phyloP scores from a whole-genome alignment of 2,797 vertebrate genomes.

The Tachyglossus aculeatus region DNA sequence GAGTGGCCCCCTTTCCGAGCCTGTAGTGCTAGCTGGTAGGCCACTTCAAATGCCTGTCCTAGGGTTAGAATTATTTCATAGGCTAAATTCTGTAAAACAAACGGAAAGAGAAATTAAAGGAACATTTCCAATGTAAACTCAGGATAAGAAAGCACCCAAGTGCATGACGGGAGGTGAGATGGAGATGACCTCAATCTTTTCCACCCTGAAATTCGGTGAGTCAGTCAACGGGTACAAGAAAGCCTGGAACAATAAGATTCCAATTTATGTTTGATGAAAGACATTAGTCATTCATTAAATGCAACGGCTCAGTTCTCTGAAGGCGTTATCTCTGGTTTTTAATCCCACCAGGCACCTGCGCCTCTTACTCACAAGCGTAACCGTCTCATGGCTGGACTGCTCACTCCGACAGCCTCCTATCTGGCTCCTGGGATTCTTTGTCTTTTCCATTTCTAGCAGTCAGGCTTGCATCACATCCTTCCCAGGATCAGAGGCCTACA shows the following conservation, averaged over 20 bases:
- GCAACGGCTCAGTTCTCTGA: no score
- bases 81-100: slow-evolving; percentile 89
- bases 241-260: background rate
- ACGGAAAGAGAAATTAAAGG: slow-evolving; percentile 13
- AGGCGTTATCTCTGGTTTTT: no score
- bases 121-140: accelerated
- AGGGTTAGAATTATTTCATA: slow-evolving; percentile 98
- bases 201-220: accelerated
- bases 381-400: no score
- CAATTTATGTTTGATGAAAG: background rate
- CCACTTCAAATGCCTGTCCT: slow-evolving; percentile 98
- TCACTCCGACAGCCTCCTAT: no score
- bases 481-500: no score
- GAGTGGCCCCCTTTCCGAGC: slow-evolving; percentile 97
- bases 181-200: background rate
- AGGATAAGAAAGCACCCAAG: background rate
- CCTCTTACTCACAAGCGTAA: no score
- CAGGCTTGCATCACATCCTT: no score
- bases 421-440: no score
- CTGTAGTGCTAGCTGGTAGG: slow-evolving; percentile 97
- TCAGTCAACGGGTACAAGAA: background rate
- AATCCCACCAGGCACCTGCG: no score
- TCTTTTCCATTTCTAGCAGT: no score
- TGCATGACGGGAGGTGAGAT: accelerated
- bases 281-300: background rate